Evolutionary conservation across 2,797 vertebrate genomes (phyloP).

Genomic region (Odontamblyopus lacepedii): DNA sequence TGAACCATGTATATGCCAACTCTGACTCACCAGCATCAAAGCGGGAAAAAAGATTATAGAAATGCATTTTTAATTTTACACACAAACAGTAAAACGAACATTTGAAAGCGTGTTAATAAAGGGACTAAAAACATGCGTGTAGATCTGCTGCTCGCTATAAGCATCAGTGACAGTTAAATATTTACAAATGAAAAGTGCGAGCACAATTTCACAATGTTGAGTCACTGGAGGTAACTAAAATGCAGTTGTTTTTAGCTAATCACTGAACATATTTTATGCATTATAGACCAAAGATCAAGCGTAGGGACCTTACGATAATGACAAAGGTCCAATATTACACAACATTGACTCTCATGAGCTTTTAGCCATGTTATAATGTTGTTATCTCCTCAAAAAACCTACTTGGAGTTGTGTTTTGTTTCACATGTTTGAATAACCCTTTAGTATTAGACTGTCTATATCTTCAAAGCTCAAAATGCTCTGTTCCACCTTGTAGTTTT

Average conservation of each 20-base stretch:
- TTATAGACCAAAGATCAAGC: background rate
- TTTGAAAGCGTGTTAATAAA: conserved; percentile 47
- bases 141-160: conserved; percentile 20
- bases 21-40: conserved; percentile 87
- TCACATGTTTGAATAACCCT: too few species aligned
- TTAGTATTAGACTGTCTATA: too few species aligned
- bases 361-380: too few species aligned
- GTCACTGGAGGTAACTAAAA: background rate
- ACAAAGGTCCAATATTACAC: too few species aligned
- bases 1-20: conserved; percentile 71
- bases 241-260: background rate
- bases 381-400: too few species aligned
- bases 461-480: too few species aligned
- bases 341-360: too few species aligned
- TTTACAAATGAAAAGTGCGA: conserved; percentile 34
- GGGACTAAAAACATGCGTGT: conserved; percentile 57
- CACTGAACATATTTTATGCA: background rate
- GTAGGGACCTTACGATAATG: background rate
- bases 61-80: conserved; percentile 39
- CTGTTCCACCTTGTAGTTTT: too few species aligned
- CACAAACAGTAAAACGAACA: conserved; percentile 58
- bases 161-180: conserved; percentile 32
- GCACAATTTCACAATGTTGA: background rate
- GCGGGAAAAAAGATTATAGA: conserved; percentile 64
- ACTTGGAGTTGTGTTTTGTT: too few species aligned